phyloP scores from a whole-genome alignment of 2,113 vertebrate species.

The Peromyscus leucopus region DNA sequence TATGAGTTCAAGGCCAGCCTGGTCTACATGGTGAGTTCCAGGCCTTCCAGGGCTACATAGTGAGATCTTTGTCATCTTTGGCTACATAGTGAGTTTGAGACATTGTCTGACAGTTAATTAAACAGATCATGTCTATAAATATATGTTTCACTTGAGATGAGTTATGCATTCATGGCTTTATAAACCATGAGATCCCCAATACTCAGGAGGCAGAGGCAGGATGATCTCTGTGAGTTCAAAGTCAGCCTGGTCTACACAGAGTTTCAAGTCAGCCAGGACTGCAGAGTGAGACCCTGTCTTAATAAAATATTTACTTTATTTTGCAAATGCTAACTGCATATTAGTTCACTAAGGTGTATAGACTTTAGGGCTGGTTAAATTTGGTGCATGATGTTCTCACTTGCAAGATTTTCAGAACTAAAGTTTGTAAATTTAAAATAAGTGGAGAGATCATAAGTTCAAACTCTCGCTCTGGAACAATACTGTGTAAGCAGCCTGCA shows the following conservation, averaged over 20 bases:
- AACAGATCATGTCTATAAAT: not conserved
- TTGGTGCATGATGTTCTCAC: not conserved
- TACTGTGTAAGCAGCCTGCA: slow-evolving; percentile 16
- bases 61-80: not conserved
- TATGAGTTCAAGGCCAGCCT: not conserved
- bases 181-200: not conserved
- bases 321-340: not conserved
- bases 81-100: not conserved
- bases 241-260: not conserved
- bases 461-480: slow-evolving; percentile 20
- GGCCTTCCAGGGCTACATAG: not conserved
- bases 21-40: not conserved
- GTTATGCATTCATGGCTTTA: not conserved
- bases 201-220: not conserved
- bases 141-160: not conserved
- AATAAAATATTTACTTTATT: not conserved
- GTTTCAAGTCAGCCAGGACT: not conserved
- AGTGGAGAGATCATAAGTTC: not conserved
- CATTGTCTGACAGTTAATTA: not conserved
- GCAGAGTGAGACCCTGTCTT: not conserved
- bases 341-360: not conserved
- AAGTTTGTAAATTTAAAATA: not conserved
- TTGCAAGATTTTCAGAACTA: not conserved
- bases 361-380: not conserved
- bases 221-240: not conserved